phyloP scores from a whole-genome alignment of 1,140 invertebrate species.

The Drosophila eugracilis region DNA sequence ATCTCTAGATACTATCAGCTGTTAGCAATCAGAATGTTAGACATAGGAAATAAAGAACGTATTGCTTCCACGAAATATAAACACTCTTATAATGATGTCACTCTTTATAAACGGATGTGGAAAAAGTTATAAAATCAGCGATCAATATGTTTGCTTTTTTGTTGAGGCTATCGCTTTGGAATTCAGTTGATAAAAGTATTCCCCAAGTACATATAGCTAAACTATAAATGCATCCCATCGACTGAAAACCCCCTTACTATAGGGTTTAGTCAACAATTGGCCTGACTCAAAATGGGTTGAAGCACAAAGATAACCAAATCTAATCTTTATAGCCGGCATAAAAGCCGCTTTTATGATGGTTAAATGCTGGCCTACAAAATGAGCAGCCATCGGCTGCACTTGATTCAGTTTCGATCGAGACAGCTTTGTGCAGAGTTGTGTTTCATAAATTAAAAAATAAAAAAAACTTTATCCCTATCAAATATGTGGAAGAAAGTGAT shows the following conservation, averaged over 20 bases:
- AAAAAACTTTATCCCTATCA: neutral
- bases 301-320: constrained; percentile 18
- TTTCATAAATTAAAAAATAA: neutral
- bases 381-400: neutral
- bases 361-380: constrained; percentile 17
- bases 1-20: constrained; percentile 1
- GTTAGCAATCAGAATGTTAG: neutral
- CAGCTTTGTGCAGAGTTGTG: neutral
- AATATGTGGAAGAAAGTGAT: constrained; percentile 58
- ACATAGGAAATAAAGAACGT: neutral
- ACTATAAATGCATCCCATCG: neutral
- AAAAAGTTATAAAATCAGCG: constrained; percentile 1
- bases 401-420: constrained; percentile 16
- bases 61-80: neutral
- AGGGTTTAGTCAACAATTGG: constrained; percentile 22
- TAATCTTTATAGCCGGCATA: constrained; percentile 47
- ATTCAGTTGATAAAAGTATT: neutral
- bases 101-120: neutral
- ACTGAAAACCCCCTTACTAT: constrained; percentile 2
- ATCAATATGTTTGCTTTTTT: neutral
- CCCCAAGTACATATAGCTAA: neutral
- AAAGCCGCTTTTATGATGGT: constrained; percentile 11
- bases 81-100: neutral
- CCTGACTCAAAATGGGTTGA: constrained; percentile 31
- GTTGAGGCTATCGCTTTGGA: neutral